These are phyloP conservation scores for Darevskia mixta DNA, from an alignment of 2,797 vertebrate genomes.

Conservation along the genomic window DNA sequence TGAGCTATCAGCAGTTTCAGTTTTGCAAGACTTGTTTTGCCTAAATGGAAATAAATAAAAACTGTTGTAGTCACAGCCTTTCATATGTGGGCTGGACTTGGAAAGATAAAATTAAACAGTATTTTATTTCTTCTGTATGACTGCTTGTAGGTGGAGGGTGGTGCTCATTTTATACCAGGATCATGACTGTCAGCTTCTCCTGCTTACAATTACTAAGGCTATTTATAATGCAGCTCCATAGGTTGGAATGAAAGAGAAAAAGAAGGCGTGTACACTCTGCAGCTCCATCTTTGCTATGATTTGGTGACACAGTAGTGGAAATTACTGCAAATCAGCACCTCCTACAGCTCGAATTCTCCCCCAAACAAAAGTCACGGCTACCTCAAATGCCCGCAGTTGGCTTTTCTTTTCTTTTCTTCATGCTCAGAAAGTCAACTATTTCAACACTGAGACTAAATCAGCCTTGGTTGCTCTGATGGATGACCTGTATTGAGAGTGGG, in stretches of 20 bases:
- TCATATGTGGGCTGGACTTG: constrained; percentile 40
- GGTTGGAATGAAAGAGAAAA: constrained; percentile 20
- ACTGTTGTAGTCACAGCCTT: constrained; percentile 39
- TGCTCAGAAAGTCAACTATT: not conserved
- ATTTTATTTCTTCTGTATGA: constrained; percentile 39
- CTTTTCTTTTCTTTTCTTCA: not conserved
- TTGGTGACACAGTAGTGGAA: not conserved
- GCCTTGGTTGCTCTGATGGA: no score
- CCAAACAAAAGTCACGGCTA: not conserved
- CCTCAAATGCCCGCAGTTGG: not conserved
- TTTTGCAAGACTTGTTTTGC: constrained; percentile 57
- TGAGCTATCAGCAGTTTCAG: constrained; percentile 24
- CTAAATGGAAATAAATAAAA: constrained; percentile 58
- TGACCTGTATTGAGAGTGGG: no score
- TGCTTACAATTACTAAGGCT: constrained; percentile 29
- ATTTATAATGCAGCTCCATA: constrained; percentile 22
- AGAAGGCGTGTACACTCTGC: constrained; percentile 13
- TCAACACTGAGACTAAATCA: not conserved
- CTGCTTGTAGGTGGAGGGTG: constrained; percentile 53
- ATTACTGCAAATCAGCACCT: constrained; percentile 3
- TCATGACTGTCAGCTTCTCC: constrained; percentile 62
- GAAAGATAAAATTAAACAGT: constrained; percentile 60
- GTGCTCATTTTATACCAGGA: constrained; percentile 58
- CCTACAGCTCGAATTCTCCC: not conserved
- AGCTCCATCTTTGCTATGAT: constrained; percentile 1